Evolutionary conservation across 2,888 invertebrate genomes (phyloP), one percentile per base, ranked within the genome.

Genomic region (Microplitis deprimator): DNA sequence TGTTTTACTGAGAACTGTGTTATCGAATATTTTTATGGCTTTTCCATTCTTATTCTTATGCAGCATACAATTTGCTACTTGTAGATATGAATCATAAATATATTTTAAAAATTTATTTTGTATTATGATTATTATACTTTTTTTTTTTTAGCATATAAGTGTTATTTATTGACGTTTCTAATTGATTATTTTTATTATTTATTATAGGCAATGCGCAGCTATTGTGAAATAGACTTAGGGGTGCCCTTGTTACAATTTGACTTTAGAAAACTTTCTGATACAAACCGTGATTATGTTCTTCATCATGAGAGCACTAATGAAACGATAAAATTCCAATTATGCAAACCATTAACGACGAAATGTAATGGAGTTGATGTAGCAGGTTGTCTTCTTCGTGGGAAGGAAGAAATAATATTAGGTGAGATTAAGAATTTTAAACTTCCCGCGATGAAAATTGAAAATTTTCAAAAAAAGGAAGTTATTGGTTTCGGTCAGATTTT

Each of bases 321-420:
- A 6, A 78, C 16, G 1, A 71, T 86, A 69, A 81, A 82, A 75
- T 74, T 88, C 20, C 84, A 82, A 72, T 61, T 87, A 59, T 88
- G 88, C 77, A 76, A 72, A 5, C 81, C 83, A 1, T 78, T 88
- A 16, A 77, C 77, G 13, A 77, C 82, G 60, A 76, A 77, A 29
- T 88, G 88, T 69, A 84, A 87, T 59, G 82, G 79, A 4, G 77
- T 74, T 16, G 75, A 75, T 5, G 83, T 85, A 69, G 82, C 83
- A 2, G 80, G 87, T 77, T 89, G 88, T 78, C 74, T 88, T 16
- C 76, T 70, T 17, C 82, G 73, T 70, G 77, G 83, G 72, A 79
- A 83, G 4, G 68, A 74, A 65, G 85, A 87, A 73, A 85, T 79
- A 65, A 86, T 87, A 73, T 82, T 88, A 78, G 88, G 88, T 88